Evolutionary conservation across 2,113 vertebrate species (phyloP).

Genomic region (Azemiops feae): DNA sequence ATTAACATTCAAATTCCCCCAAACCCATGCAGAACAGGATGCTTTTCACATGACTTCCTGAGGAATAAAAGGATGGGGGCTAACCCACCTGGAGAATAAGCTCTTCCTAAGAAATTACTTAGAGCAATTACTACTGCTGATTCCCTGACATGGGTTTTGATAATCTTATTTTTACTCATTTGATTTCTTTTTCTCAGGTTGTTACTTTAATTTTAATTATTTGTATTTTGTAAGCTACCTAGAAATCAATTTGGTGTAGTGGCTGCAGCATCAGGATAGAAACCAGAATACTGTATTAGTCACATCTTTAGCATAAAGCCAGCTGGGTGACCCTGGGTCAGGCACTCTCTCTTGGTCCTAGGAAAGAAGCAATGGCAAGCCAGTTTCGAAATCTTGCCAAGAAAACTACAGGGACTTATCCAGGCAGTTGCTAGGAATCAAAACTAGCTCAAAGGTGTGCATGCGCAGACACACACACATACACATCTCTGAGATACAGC

Average conservation of each 20-base stretch:
- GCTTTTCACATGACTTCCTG: neutral
- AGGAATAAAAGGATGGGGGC: neutral
- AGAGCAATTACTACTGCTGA: neutral
- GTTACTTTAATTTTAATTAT: neutral
- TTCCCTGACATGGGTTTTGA: neutral
- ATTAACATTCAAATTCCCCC: neutral
- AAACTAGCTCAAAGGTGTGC: neutral
- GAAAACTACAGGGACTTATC: neutral
- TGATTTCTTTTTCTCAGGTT: neutral
- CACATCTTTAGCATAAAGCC: neutral
- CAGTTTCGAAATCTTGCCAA: neutral
- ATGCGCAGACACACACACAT: rapidly evolving
- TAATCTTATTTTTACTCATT: neutral
- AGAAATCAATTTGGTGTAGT: neutral
- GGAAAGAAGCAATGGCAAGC: neutral
- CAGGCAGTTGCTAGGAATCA: neutral
- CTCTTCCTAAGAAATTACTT: neutral
- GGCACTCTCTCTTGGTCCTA: neutral
- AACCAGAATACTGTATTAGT: neutral
- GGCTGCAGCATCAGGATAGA: neutral
- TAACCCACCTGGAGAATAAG: neutral
- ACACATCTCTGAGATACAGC: neutral
- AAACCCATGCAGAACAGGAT: neutral
- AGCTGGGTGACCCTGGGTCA: neutral
- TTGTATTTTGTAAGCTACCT: neutral